These are phyloP conservation scores for Acanthiza pusilla DNA, from an alignment of 2,797 vertebrate genomes.

Conservation along the genomic window DNA sequence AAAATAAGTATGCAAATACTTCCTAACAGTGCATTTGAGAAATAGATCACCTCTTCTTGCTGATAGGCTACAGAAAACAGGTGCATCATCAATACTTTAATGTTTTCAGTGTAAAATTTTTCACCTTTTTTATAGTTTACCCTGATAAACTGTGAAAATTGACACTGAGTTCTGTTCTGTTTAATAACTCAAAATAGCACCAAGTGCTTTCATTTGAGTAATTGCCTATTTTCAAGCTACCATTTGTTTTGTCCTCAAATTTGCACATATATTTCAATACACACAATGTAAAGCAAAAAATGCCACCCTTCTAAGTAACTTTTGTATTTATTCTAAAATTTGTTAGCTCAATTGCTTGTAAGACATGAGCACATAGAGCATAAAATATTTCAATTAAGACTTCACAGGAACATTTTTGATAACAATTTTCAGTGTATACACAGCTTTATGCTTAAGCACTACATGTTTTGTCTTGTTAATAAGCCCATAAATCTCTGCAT, in stretches of 20 bases:
- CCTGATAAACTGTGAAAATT: background rate
- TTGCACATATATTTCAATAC: background rate
- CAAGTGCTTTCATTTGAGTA: background rate
- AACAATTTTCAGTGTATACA: background rate
- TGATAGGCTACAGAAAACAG: background rate
- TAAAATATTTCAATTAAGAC: background rate
- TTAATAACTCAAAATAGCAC: background rate
- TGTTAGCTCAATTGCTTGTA: background rate
- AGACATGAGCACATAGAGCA: background rate
- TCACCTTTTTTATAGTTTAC: background rate
- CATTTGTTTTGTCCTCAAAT: background rate
- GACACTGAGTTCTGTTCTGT: background rate
- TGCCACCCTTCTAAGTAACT: background rate
- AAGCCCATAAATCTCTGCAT: background rate
- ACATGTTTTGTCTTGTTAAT: background rate
- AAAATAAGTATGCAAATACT: background rate
- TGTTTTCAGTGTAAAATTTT: background rate
- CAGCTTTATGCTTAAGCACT: background rate
- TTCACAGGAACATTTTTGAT: background rate
- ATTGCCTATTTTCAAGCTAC: background rate
- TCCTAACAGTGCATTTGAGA: background rate
- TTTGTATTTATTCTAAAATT: background rate
- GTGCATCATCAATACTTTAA: background rate
- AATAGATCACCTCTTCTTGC: background rate
- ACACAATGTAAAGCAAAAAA: background rate